phyloP scores from a whole-genome alignment of 2,113 vertebrate species.

The Odocoileus hemionus region DNA sequence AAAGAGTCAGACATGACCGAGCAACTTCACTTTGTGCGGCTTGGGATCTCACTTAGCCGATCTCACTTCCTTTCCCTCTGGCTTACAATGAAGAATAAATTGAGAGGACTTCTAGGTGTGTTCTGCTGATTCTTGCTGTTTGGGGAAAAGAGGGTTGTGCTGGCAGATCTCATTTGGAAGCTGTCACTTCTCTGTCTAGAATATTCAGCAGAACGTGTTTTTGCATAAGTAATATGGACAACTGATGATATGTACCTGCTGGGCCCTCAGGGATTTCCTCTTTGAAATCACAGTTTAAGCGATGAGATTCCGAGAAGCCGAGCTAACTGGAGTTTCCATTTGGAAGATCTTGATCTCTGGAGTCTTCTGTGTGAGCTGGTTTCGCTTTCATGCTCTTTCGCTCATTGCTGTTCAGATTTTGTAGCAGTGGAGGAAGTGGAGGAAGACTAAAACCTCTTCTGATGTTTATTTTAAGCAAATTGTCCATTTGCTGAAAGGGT shows the following conservation, averaged over 20 bases:
- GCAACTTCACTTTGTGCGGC: neutral
- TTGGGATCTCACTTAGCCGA: neutral
- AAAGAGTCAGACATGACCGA: neutral
- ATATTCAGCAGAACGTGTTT: constrained; percentile 71
- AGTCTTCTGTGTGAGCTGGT: neutral
- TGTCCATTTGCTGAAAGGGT: constrained; percentile 27
- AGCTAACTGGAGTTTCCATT: constrained; percentile 32
- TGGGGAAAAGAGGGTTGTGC: constrained; percentile 48
- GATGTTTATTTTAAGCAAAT: constrained; percentile 38
- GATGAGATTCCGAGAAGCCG: constrained; percentile 4
- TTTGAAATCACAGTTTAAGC: constrained; percentile 65
- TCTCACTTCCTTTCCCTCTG: neutral
- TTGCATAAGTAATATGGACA: constrained; percentile 74
- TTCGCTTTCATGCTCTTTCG: constrained; percentile 9
- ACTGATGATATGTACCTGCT: constrained; percentile 59
- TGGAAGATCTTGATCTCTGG: constrained; percentile 59
- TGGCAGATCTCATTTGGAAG: constrained; percentile 71
- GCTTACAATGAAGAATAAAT: constrained; percentile 64
- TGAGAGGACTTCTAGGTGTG: constrained; percentile 39
- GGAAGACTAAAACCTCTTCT: neutral
- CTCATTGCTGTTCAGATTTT: constrained; percentile 15
- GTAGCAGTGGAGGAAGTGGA: neutral
- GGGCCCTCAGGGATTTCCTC: constrained; percentile 52
- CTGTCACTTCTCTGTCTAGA: constrained; percentile 44
- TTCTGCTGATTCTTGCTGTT: constrained; percentile 54